Conservation (phyloP, 2,113 vertebrate species). For the Ondatra zibethicus region DNA sequence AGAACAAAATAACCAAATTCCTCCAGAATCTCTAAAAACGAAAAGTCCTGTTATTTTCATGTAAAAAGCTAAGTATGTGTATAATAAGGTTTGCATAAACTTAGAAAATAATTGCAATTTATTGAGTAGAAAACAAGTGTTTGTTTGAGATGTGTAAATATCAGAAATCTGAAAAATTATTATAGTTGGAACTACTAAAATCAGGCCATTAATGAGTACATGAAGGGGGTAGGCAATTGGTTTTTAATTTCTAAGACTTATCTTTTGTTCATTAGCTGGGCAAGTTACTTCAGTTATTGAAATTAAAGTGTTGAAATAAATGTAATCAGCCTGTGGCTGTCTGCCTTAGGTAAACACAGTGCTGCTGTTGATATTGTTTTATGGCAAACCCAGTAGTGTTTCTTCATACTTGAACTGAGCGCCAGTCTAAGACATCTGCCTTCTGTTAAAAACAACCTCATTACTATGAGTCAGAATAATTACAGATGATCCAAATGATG, state of each 20-base stretch:
- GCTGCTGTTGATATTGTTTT: background rate
- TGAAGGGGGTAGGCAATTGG: background rate
- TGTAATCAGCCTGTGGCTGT: background rate
- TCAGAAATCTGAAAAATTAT: background rate
- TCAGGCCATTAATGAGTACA: background rate
- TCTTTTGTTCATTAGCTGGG: background rate
- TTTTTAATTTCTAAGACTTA: background rate
- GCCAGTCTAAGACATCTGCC: background rate
- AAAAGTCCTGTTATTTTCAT: background rate
- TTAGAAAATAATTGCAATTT: conserved; percentile 2
- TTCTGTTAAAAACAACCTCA: background rate
- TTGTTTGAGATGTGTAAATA: background rate
- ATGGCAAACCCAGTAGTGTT: background rate
- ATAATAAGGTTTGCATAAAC: background rate
- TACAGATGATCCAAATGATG: background rate
- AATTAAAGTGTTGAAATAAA: conserved; percentile 10
- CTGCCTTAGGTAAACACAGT: conserved; percentile 8
- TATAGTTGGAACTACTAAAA: background rate
- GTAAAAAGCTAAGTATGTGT: background rate
- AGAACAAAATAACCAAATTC: background rate
- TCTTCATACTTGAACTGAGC: background rate
- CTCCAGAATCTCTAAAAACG: background rate
- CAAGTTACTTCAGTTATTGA: conserved; percentile 21
- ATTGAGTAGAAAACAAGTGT: background rate
- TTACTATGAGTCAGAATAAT: background rate